Evolutionary conservation across 2,797 vertebrate species (phyloP).

Genomic region (Momotus momota): DNA sequence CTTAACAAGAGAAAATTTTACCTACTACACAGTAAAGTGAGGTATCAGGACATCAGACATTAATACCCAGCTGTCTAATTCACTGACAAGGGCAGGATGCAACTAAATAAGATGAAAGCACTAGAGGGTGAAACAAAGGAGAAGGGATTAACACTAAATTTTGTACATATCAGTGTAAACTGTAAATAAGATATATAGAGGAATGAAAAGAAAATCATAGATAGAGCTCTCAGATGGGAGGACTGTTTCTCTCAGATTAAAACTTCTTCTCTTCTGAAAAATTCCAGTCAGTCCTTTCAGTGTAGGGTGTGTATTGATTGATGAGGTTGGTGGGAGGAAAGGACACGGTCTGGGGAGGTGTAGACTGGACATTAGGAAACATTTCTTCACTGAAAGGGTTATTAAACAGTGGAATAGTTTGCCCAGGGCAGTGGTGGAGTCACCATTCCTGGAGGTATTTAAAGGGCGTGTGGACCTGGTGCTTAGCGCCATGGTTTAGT

Average conservation of each 20-base stretch:
- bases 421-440: too few species aligned
- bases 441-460: too few species aligned
- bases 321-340: background rate
- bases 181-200: background rate
- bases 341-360: too few species aligned
- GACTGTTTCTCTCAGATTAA: background rate
- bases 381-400: too few species aligned
- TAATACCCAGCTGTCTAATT: background rate
- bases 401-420: too few species aligned
- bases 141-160: background rate
- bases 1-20: background rate
- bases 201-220: background rate
- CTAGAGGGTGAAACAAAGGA: background rate
- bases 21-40: background rate
- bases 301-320: background rate
- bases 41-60: background rate
- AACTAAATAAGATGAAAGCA: background rate
- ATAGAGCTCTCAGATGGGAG: background rate
- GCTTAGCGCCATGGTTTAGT: too few species aligned
- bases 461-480: too few species aligned
- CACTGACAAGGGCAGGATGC: background rate
- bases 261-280: background rate
- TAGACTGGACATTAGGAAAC: too few species aligned
- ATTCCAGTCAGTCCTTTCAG: background rate
- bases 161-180: background rate